These are phyloP conservation scores for Allophyes oxyacanthae DNA, from an alignment of 2,888 invertebrate species.

Conservation along the genomic window DNA sequence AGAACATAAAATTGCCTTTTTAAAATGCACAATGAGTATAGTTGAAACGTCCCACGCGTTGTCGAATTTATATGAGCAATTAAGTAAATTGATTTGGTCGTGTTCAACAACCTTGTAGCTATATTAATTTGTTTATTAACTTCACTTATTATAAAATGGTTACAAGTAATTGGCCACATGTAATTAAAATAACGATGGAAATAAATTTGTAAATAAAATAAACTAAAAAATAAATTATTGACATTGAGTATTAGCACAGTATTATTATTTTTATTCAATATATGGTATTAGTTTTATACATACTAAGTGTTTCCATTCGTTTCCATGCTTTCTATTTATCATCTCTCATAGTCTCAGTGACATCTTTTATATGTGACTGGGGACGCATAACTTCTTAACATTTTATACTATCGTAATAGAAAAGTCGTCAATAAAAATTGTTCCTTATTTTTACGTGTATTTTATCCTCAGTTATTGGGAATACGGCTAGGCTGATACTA, in stretches of 20 bases:
- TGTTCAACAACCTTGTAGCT: conserved; percentile 21
- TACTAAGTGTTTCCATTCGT: conserved; percentile 17
- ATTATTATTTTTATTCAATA: too few species aligned
- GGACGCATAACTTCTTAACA: conserved; percentile 32
- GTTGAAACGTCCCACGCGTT: conserved; percentile 15
- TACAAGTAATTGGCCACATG: too few species aligned
- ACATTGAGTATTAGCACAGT: too few species aligned
- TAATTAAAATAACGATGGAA: too few species aligned
- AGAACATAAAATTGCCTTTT: conserved; percentile 4
- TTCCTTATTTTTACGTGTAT: too few species aligned
- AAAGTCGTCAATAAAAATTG: conserved; percentile 2
- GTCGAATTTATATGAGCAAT: conserved; percentile 27
- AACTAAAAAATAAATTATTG: background rate
- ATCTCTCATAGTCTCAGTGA: conserved; percentile 25
- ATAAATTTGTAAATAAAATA: background rate
- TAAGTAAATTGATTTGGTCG: conserved; percentile 17
- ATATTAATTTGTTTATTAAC: background rate
- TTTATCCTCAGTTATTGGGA: too few species aligned
- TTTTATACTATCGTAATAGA: conserved; percentile 22
- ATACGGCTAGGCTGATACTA: too few species aligned
- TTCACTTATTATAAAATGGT: too few species aligned
- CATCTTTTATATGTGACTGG: conserved; percentile 34
- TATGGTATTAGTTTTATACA: conserved; percentile 19
- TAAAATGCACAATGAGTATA: background rate
- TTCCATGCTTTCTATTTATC: conserved; percentile 28